phyloP scores from a whole-genome alignment of 2,797 vertebrate genomes.

The Spheniscus humboldti region DNA sequence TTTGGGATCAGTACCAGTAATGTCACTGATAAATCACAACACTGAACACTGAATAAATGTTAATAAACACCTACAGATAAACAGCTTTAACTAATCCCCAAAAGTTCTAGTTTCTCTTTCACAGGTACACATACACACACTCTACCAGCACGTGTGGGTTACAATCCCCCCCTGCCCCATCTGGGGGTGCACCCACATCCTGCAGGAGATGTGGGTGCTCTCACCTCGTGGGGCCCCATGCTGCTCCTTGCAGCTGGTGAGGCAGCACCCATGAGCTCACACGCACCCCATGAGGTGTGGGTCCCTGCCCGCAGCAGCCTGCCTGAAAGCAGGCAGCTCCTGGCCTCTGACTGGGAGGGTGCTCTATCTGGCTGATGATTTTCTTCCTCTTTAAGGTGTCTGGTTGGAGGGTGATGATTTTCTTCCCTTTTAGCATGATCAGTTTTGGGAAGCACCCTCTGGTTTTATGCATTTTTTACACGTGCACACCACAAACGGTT shows the following conservation, averaged over 20 bases:
- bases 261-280: fast-evolving
- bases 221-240: fast-evolving
- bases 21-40: not conserved
- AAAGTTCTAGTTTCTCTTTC: not conserved
- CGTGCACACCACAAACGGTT: not conserved
- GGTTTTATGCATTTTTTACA: not conserved
- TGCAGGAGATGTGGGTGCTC: not conserved
- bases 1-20: not conserved
- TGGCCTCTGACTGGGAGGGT: not conserved
- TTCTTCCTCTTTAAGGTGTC: not conserved
- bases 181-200: not conserved
- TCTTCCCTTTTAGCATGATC: not conserved
- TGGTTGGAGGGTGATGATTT: not conserved
- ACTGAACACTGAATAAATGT: not conserved
- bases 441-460: not conserved
- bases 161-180: fast-evolving
- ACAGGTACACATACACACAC: not conserved
- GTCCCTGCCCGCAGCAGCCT: not conserved
- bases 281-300: not conserved
- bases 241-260: not conserved
- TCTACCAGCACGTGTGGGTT: not conserved
- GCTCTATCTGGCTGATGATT: not conserved
- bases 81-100: not conserved
- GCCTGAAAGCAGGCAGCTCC: not conserved
- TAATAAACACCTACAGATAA: not conserved